These are phyloP conservation scores for Chelonoidis abingdonii DNA, from an alignment of 2,113 vertebrate genomes.

Conservation along the genomic window DNA sequence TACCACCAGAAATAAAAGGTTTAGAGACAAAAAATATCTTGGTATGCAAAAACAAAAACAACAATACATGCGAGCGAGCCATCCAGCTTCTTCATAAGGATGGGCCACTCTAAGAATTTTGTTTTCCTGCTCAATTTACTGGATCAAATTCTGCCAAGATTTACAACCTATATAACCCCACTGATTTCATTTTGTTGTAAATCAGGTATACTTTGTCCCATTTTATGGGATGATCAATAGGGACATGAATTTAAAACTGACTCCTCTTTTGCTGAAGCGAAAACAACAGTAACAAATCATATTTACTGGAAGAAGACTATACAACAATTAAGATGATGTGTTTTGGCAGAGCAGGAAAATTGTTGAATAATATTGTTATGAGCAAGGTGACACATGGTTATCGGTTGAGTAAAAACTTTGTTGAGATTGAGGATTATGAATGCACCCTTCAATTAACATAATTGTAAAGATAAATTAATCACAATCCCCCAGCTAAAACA, in stretches of 20 bases:
- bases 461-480: not conserved
- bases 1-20: not conserved
- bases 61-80: not conserved
- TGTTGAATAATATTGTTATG: not conserved
- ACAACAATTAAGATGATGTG: not conserved
- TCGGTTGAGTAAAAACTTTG: not conserved
- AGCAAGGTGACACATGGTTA: not conserved
- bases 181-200: not conserved
- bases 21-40: not conserved
- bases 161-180: not conserved
- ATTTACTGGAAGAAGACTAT: not conserved
- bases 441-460: not conserved
- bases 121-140: rapidly evolving
- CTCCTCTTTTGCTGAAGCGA: not conserved
- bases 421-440: not conserved
- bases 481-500: not conserved
- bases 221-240: not conserved
- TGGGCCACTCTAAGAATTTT: not conserved
- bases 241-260: not conserved
- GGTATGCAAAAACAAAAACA: not conserved
- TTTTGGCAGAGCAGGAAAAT: not conserved
- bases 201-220: not conserved
- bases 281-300: not conserved
- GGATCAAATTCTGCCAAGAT: not conserved
- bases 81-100: not conserved